These are phyloP conservation scores for Umimayanthus chanpuru DNA, from an alignment of 92 coral and sea anemone species.

Conservation along the genomic window DNA sequence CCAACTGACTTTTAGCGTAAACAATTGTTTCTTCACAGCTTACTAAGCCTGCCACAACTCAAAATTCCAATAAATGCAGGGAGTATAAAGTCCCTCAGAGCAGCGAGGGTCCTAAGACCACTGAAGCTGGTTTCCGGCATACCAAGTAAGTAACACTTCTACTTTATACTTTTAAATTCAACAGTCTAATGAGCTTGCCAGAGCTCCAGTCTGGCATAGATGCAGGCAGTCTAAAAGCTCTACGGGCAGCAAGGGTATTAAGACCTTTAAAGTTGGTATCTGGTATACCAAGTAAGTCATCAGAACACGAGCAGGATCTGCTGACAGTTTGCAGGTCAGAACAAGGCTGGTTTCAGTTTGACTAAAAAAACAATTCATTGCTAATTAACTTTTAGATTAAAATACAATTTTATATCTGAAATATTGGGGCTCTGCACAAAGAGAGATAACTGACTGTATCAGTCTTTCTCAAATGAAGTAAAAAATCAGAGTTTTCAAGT, in stretches of 20 bases:
- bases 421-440: background rate
- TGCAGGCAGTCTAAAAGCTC: slow-evolving; percentile 97
- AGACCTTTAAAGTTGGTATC: slow-evolving; percentile 98
- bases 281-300: slow-evolving; percentile 99
- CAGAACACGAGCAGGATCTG: background rate
- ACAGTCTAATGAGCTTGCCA: slow-evolving; percentile 97
- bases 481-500: background rate
- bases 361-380: no score
- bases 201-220: slow-evolving; percentile 80
- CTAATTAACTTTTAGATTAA: no score
- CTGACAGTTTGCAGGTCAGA: slow-evolving; percentile 35
- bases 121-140: slow-evolving; percentile 91
- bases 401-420: no score
- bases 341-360: background rate
- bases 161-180: slow-evolving; percentile 50
- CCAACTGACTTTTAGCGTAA: slow-evolving; percentile 26
- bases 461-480: background rate
- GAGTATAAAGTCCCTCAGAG: slow-evolving; percentile 81
- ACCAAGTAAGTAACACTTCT: slow-evolving; percentile 76
- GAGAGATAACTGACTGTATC: background rate
- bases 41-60: slow-evolving; percentile 78
- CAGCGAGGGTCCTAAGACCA: slow-evolving; percentile 69
- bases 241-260: slow-evolving; percentile 97
- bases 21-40: slow-evolving; percentile 54
- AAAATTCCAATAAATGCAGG: slow-evolving; percentile 56